Percentiles rank a stretch among this genome's conserved stretches.
Evolutionary conservation across 2,113 vertebrate species (phyloP).

Genomic region (Cromileptes altivelis): DNA sequence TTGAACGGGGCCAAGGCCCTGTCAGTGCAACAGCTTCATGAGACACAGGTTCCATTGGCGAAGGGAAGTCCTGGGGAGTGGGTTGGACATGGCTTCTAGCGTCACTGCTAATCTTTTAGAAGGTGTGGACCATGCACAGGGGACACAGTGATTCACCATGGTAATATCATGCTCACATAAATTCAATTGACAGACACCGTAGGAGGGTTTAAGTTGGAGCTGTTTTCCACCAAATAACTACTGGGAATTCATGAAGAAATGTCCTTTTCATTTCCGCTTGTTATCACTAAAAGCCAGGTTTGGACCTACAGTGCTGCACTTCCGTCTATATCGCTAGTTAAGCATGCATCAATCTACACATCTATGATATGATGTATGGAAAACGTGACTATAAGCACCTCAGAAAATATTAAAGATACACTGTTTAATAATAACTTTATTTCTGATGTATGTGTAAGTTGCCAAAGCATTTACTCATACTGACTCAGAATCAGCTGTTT

Average conservation of each 20-base stretch:
- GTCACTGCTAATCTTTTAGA: slow-evolving; percentile 66
- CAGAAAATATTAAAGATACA: neutral
- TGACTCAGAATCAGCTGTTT: neutral
- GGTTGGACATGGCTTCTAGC: slow-evolving; percentile 40
- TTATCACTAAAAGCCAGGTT: neutral
- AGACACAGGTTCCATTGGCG: slow-evolving; percentile 55
- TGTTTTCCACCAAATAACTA: neutral
- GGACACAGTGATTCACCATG: slow-evolving; percentile 58
- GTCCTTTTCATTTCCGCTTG: neutral
- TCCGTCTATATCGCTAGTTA: neutral
- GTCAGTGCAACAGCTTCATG: slow-evolving; percentile 66
- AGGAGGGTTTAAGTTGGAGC: neutral
- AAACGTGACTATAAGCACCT: neutral
- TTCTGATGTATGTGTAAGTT: neutral
- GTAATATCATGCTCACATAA: slow-evolving; percentile 34
- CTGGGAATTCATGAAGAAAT: slow-evolving; percentile 11
- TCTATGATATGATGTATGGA: neutral
- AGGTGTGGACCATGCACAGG: slow-evolving; percentile 32
- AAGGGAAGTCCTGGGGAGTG: slow-evolving; percentile 55
- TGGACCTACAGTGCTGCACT: neutral
- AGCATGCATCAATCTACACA: neutral
- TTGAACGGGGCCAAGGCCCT: slow-evolving; percentile 65
- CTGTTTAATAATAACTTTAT: neutral
- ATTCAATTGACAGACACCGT: slow-evolving; percentile 35
- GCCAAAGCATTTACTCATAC: neutral